phyloP scores from a whole-genome alignment of 2,797 vertebrate genomes.

The Alectoris magna region DNA sequence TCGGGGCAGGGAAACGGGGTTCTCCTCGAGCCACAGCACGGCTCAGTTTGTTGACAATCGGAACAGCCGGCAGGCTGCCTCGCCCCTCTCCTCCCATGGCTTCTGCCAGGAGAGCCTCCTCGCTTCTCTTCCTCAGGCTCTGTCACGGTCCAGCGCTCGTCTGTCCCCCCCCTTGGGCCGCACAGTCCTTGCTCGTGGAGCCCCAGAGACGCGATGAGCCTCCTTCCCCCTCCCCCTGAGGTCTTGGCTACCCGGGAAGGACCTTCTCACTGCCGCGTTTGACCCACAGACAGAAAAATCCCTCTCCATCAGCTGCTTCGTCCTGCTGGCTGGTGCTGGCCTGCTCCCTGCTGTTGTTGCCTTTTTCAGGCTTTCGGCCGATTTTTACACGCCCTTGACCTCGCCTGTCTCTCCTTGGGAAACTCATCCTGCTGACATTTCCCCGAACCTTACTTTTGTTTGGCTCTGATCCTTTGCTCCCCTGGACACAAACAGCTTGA shows the following conservation, averaged over 20 bases:
- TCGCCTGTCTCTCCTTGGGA: not conserved
- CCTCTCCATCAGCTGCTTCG: not conserved
- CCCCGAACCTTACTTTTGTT: not conserved
- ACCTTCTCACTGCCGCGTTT: not conserved
- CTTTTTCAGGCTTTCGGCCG: conserved; percentile 1
- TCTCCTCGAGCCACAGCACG: conserved; percentile 2
- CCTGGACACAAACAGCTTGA: accelerated
- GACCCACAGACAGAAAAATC: not conserved
- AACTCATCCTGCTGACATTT: not conserved
- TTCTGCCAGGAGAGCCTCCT: not conserved
- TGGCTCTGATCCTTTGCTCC: not conserved
- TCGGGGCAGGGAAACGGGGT: not conserved
- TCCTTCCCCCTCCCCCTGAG: not conserved
- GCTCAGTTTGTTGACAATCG: conserved; percentile 80
- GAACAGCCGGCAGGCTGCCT: not conserved
- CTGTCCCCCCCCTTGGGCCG: not conserved
- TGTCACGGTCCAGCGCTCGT: accelerated
- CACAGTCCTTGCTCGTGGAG: not conserved
- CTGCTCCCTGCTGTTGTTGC: not conserved
- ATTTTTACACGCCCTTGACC: not conserved
- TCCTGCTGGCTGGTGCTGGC: not conserved
- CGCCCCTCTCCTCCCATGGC: conserved; percentile 50
- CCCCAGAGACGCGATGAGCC: not conserved
- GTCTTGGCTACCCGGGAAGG: not conserved
- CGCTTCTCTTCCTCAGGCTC: not conserved